Percentiles rank a stretch among this genome's conserved stretches.
Evolutionary conservation across 30 jellyfish, hydroid and myxozoan species (phyloP).

Genomic region (Hydra vulgaris): DNA sequence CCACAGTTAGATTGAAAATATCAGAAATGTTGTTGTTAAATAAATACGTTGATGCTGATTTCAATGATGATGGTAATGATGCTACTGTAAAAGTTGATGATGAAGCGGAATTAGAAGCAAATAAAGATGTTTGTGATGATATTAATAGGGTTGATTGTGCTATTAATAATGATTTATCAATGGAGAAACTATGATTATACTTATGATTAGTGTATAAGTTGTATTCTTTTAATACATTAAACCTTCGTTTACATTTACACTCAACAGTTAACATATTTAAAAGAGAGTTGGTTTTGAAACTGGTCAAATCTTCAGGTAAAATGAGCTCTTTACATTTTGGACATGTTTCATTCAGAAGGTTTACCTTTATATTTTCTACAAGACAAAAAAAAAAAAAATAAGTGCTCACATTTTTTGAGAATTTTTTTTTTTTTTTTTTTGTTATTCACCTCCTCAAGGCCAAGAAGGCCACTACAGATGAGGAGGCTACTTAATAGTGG

Average conservation of each 20-base stretch:
- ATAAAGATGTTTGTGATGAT: background rate
- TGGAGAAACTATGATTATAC: background rate
- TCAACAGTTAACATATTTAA: background rate
- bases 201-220: background rate
- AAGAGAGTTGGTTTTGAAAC: background rate
- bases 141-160: background rate
- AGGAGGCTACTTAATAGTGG: too few relatives aligned
- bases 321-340: background rate
- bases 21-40: background rate
- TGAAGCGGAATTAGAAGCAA: background rate
- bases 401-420: background rate
- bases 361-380: background rate
- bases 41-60: background rate
- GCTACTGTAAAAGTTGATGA: background rate
- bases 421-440: too few relatives aligned
- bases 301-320: background rate
- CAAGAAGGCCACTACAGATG: too few relatives aligned
- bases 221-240: background rate
- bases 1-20: background rate
- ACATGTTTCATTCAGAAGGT: background rate
- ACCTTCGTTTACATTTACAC: background rate
- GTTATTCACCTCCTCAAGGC: too few relatives aligned
- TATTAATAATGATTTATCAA: background rate
- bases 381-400: background rate
- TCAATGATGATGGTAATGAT: background rate